phyloP scores from a whole-genome alignment of 2,797 vertebrate species.

The Cossypha heuglini region DNA sequence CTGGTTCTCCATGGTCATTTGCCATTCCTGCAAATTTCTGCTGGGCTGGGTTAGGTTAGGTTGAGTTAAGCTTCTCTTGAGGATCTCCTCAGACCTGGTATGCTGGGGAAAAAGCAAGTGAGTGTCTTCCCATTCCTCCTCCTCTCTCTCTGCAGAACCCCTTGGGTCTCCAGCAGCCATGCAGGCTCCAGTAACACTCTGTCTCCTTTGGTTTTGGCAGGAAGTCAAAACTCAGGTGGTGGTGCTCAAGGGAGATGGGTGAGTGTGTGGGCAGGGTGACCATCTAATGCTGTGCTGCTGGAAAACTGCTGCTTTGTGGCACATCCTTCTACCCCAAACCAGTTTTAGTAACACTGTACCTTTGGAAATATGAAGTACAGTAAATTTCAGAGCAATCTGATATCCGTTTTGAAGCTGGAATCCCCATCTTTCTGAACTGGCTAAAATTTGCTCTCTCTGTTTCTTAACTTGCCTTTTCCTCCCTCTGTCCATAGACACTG shows the following conservation, averaged over 20 bases:
- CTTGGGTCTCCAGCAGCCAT: background rate
- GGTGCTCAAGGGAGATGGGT: background rate
- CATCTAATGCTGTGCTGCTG: background rate
- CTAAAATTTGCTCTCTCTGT: background rate
- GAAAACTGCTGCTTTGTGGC: background rate
- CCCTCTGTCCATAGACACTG: background rate
- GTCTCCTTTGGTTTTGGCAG: background rate
- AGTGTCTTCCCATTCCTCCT: background rate
- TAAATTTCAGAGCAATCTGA: background rate
- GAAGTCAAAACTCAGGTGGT: background rate
- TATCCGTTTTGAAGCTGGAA: background rate
- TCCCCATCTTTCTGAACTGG: background rate
- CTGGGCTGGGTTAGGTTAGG: background rate
- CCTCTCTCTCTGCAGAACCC: background rate
- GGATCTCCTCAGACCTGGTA: background rate
- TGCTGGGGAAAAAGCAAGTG: background rate
- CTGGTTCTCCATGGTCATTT: background rate
- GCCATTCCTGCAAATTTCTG: fast-evolving
- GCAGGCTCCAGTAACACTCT: background rate
- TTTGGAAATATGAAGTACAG: background rate
- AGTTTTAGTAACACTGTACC: background rate
- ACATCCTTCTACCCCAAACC: background rate
- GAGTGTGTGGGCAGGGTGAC: background rate
- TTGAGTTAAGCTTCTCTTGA: background rate
- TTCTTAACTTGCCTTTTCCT: background rate